A percentile compares a stretch with the other conserved stretches of the same genome.
phyloP scores from a whole-genome alignment of 2,888 invertebrate genomes.

The Mycogona germanica region DNA sequence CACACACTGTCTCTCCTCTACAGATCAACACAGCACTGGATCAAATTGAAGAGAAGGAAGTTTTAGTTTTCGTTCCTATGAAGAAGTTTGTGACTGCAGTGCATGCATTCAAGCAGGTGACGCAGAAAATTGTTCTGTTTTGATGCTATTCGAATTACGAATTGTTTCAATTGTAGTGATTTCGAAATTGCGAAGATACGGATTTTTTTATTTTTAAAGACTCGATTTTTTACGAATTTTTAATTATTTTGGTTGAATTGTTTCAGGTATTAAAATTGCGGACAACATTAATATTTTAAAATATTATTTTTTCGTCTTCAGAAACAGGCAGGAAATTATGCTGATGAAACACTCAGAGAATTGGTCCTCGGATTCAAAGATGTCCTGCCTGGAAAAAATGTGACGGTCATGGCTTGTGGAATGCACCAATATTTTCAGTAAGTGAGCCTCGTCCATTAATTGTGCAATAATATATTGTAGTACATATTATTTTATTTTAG shows the following conservation, averaged over 20 bases:
- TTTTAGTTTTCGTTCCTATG: not conserved
- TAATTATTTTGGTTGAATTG: not conserved
- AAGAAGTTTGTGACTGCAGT: conserved; percentile 9
- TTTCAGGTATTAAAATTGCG: not conserved
- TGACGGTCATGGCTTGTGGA: conserved; percentile 39
- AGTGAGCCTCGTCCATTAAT: conserved; percentile 11
- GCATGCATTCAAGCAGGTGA: conserved; percentile 13
- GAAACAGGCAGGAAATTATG: conserved; percentile 16
- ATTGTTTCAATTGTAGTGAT: not conserved
- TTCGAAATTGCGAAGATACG: not conserved
- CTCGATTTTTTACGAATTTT: not conserved
- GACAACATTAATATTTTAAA: not conserved
- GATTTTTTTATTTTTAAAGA: not conserved
- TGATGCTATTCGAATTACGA: no score
- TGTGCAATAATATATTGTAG: not conserved
- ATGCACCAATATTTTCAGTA: conserved; percentile 40
- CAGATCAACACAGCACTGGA: conserved; percentile 18
- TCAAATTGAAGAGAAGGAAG: conserved; percentile 7
- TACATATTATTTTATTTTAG: not conserved
- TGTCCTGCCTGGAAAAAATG: conserved; percentile 25
- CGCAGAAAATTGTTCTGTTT: no score
- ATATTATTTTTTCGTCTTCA: not conserved
- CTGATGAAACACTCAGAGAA: conserved; percentile 20
- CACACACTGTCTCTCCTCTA: no score
- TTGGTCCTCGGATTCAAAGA: conserved; percentile 23